Conservation (phyloP, 2,888 invertebrate species). For the Augiades crinisus region DNA sequence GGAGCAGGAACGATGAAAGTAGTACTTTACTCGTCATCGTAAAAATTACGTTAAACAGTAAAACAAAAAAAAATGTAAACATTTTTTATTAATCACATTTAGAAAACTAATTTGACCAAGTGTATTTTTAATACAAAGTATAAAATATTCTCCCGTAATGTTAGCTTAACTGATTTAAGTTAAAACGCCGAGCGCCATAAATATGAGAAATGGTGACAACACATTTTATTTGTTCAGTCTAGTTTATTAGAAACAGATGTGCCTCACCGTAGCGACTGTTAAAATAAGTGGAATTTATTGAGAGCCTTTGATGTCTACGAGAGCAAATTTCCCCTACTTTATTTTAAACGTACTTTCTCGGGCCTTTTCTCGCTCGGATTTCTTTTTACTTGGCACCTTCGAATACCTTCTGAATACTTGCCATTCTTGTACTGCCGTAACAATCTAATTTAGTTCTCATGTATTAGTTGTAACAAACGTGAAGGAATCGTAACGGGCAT, state of each 20-base stretch:
- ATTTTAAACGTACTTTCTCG: constrained; percentile 42
- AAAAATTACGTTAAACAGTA: too few species aligned
- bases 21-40: too few species aligned
- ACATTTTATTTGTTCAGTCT: constrained; percentile 50
- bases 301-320: constrained; percentile 66
- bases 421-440: neutral
- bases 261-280: constrained; percentile 50
- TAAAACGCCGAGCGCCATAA: constrained; percentile 29
- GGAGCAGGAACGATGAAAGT: too few species aligned
- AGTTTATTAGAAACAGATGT: constrained; percentile 68
- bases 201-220: constrained; percentile 49
- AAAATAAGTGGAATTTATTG: constrained; percentile 64
- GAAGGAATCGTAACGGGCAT: too few species aligned
- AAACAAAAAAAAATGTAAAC: too few species aligned
- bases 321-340: constrained; percentile 59
- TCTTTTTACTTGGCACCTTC: constrained; percentile 13
- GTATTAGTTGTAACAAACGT: too few species aligned
- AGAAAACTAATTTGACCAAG: too few species aligned
- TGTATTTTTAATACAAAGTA: neutral
- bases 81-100: too few species aligned
- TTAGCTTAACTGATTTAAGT: constrained; percentile 3
- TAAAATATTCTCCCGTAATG: neutral
- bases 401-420: neutral
- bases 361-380: constrained; percentile 22
- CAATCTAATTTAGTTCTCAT: too few species aligned